Base-by-base conservation (phyloP, 2,113 vertebrate genomes). In the Myrmecobius fasciatus region DNA sequence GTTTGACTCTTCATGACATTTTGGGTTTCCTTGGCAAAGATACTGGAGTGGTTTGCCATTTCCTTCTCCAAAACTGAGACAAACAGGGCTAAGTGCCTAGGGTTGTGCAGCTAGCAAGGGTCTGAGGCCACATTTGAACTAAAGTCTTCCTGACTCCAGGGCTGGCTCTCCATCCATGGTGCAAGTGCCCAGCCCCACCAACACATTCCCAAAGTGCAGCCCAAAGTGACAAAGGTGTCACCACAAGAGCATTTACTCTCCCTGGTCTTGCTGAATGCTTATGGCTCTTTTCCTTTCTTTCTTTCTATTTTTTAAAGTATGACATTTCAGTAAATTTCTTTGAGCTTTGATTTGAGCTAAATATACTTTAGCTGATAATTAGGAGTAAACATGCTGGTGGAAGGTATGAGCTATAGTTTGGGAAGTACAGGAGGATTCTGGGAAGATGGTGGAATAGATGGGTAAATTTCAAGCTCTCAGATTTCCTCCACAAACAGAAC, bases 111-210 rank as follows among this genome's bases (percentile, higher is more conserved):
- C 51, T 49, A 54, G 17, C 14, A 46, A 90, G 31, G 36, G 3
- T 17, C 0, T 51, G 56, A 89, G 31, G 51, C 36, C 17, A 9
- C 26, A 92, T 47, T 26, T 43, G 88, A 92, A 52, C 22, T 46
- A 43, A 43, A 26, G 28, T 47, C 53, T 93, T 26, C 90, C 51
- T 8, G 3, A 48, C 46, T 51, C 26, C 67, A 53, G 48, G 48
- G 22, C 8, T 47, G 1, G 31, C 31, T 36, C 31, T 43, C 31
- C 36, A 67, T 17, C 36, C 36, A n/a, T n/a, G n/a, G 67, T 43
- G n/a, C n/a, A 36, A n/a, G 3, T 22, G 20, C 3, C 4, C 14
- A 20, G 14, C 6, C 36, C 36, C n/a, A 36, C 17, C 2, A 0
- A 75, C 36, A 75, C 7, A 4, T 43, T 43, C n/a, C 67, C 17